Evolutionary conservation across 2,113 vertebrate species (phyloP).

Genomic region (Reinhardtius hippoglossoides): DNA sequence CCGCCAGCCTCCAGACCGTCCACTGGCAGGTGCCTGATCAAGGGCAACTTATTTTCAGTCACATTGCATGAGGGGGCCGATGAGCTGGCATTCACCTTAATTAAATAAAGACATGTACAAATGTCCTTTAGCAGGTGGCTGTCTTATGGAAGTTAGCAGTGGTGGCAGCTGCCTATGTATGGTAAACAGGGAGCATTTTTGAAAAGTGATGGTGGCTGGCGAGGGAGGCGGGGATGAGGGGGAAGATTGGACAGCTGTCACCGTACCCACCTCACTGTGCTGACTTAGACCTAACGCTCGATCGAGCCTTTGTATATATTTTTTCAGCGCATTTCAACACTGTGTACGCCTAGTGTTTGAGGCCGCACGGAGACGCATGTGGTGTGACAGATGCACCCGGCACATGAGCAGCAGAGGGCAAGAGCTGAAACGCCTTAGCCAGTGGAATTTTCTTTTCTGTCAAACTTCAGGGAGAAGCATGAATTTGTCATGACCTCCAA

Average conservation of each 20-base stretch:
- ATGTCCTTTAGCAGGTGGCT: constrained; percentile 84
- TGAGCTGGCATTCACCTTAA: constrained; percentile 84
- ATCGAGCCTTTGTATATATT: constrained; percentile 78
- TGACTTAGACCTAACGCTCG: constrained; percentile 76
- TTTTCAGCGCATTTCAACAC: constrained; percentile 73
- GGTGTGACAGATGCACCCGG: constrained; percentile 70
- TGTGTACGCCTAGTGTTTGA: constrained; percentile 68
- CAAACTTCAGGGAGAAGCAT: constrained; percentile 36
- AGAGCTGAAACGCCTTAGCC: constrained; percentile 47
- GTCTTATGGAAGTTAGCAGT: constrained; percentile 80
- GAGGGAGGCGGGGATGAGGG: constrained; percentile 43
- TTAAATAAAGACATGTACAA: constrained; percentile 86
- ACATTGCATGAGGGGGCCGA: constrained; percentile 75
- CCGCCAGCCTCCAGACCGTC: constrained; percentile 43
- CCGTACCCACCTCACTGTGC: constrained; percentile 75
- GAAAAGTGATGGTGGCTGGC: constrained; percentile 73
- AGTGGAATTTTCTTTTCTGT: constrained; percentile 35
- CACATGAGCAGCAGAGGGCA: constrained; percentile 67
- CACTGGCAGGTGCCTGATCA: constrained; percentile 71
- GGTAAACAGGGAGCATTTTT: constrained; percentile 81
- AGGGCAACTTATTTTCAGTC: constrained; percentile 81
- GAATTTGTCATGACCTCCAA: constrained; percentile 35
- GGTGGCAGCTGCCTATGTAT: constrained; percentile 84
- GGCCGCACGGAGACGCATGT: constrained; percentile 67
- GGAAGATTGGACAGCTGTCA: constrained; percentile 74